Conservation (phyloP, 2,888 invertebrate genomes). For the Clostera curtula region DNA sequence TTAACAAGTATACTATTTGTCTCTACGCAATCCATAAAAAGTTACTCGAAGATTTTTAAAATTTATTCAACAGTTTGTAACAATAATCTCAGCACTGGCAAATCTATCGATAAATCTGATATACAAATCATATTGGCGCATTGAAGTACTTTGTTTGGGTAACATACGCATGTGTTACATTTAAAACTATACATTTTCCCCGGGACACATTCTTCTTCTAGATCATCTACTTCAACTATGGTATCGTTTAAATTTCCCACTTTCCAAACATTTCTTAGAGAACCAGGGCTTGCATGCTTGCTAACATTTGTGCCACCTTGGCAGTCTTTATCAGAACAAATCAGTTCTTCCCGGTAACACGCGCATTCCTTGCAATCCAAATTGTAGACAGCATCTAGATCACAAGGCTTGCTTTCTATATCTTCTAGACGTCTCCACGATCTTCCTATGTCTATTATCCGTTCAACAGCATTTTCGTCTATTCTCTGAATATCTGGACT, state of each 20-base stretch:
- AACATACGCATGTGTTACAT: slow-evolving; percentile 43
- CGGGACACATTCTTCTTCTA: slow-evolving; percentile 24
- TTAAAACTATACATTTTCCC: slow-evolving; percentile 31
- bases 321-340: slow-evolving; percentile 26
- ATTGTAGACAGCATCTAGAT: slow-evolving; percentile 10
- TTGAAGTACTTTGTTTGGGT: slow-evolving; percentile 14
- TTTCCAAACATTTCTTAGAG: slow-evolving; percentile 6
- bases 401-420: slow-evolving; percentile 3
- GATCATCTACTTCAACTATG: slow-evolving; percentile 22
- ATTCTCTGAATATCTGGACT: slow-evolving; percentile 23
- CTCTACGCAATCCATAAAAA: too few species aligned
- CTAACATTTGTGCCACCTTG: neutral
- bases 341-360: slow-evolving; percentile 12
- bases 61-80: slow-evolving; percentile 8
- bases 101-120: slow-evolving; percentile 20
- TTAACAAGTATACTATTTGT: too few species aligned
- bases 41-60: too few species aligned
- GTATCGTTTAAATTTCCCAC: neutral
- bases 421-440: slow-evolving; percentile 12
- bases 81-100: slow-evolving; percentile 11
- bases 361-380: slow-evolving; percentile 38
- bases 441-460: slow-evolving; percentile 19
- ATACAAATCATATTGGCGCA: slow-evolving; percentile 44
- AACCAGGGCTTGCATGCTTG: neutral
- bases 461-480: slow-evolving; percentile 10